Evolutionary conservation across 2,797 vertebrate genomes (phyloP).

Genomic region (Notamacropus eugenii): DNA sequence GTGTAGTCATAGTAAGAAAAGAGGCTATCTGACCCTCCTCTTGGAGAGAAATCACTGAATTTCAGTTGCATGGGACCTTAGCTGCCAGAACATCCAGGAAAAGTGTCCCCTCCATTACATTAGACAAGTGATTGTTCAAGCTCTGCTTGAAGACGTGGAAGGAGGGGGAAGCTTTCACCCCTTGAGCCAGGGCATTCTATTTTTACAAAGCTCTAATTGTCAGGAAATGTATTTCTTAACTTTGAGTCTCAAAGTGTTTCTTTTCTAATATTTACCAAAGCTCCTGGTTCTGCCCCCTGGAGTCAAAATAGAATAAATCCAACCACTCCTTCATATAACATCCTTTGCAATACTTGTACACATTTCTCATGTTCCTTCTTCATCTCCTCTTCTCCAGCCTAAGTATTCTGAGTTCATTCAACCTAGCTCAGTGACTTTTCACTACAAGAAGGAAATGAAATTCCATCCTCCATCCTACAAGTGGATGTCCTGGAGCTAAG

Average conservation of each 20-base stretch:
- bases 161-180: neutral
- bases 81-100: neutral
- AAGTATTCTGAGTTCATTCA: neutral
- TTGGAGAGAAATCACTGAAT: neutral
- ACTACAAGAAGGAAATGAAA: neutral
- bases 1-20: neutral
- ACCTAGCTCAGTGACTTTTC: neutral
- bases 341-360: neutral
- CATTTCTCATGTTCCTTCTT: neutral
- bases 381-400: neutral
- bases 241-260: neutral
- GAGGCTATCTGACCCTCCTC: neutral
- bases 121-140: neutral
- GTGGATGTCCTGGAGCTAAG: neutral
- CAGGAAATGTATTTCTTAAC: neutral
- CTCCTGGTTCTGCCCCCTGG: neutral
- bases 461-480: neutral
- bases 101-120: neutral
- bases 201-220: neutral
- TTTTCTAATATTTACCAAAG: neutral
- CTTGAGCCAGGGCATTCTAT: neutral
- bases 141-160: neutral
- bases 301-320: neutral
- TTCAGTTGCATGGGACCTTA: neutral
- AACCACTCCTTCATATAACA: neutral